Evolutionary conservation across 2,888 invertebrate species (phyloP), one percentile per base, ranked within the genome.

Genomic region (Noctua pronuba): DNA sequence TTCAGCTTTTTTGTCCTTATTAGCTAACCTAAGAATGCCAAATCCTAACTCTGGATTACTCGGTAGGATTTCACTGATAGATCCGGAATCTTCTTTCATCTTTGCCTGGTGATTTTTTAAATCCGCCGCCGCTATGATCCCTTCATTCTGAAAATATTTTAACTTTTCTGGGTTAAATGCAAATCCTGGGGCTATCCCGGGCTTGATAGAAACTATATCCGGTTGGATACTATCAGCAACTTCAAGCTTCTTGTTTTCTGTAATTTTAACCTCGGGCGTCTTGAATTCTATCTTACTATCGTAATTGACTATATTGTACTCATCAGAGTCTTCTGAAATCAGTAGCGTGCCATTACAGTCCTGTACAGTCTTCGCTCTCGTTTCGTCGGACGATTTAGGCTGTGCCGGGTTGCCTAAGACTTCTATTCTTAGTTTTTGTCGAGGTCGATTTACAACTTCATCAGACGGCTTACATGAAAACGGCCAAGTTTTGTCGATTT

Each of bases 91-190:
- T 35, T 24, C 49, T 28, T 60, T 21, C 1, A 16, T 3, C 0
- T 21, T 18, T 31, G 31, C 2, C n/a, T 13, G 8, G 7, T 24
- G n/a, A 5, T 21, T 10, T 35, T 1, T 24, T 7, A 44, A 28
- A 18, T 44, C 18, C 18, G 13, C n/a, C 0, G 38, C 24, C 10
- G n/a, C 2, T 49, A 35, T 13, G 6, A 69, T n/a, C n/a, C 46
- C 49, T 65, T 84, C 80, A 35, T 84, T 79, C 44, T 84, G 80
- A 44, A 84, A 69, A 64, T 84, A 84, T 79, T 80, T 80, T 13
- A 69, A 16, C 44, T 65, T 79, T 46, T 84, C 84, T n/a, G 79
- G 84, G 69, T 80, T 84, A 28, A 84, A 69, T n/a, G 24, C 28
- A 24, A 18, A 55, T n/a, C 31, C 28, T 13, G 46, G 18, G 10